Conservation (phyloP, 2,797 vertebrate genomes). For the Stomatorhinus walkeri region DNA sequence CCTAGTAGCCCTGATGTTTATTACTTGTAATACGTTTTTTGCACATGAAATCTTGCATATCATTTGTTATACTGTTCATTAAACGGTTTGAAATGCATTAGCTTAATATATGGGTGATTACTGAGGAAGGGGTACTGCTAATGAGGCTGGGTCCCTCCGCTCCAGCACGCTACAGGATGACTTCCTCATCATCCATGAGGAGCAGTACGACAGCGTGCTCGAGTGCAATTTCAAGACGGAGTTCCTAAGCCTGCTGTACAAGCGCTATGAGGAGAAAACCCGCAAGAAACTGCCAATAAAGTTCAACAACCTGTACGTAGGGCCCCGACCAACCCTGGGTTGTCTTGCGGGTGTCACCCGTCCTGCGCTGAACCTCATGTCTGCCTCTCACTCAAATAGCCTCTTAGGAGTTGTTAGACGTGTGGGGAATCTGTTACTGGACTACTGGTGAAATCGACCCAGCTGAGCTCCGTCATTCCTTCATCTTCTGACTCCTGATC, state of each 20-base stretch:
- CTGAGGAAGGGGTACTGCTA: background rate
- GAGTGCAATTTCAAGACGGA: constrained; percentile 74
- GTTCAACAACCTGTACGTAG: constrained; percentile 75
- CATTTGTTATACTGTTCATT: background rate
- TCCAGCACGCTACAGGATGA: constrained; percentile 71
- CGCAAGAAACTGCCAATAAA: constrained; percentile 59
- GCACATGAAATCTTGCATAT: background rate
- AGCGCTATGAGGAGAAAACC: constrained; percentile 63
- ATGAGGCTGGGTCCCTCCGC: background rate
- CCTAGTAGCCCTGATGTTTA: background rate
- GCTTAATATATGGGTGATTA: background rate
- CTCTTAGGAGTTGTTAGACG: background rate
- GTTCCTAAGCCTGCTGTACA: constrained; percentile 70
- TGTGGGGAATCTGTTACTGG: background rate
- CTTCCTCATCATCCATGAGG: constrained; percentile 68
- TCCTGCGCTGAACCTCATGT: background rate
- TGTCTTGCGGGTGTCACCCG: background rate
- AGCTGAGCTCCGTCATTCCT: background rate
- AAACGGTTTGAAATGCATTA: background rate
- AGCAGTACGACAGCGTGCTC: constrained; percentile 70
- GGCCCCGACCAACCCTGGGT: no score
- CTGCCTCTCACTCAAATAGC: background rate
- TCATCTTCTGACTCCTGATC: background rate
- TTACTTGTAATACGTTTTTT: background rate
- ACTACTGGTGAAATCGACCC: background rate